phyloP scores from a whole-genome alignment of 2,797 vertebrate genomes.

The Brachyalestes nurse region DNA sequence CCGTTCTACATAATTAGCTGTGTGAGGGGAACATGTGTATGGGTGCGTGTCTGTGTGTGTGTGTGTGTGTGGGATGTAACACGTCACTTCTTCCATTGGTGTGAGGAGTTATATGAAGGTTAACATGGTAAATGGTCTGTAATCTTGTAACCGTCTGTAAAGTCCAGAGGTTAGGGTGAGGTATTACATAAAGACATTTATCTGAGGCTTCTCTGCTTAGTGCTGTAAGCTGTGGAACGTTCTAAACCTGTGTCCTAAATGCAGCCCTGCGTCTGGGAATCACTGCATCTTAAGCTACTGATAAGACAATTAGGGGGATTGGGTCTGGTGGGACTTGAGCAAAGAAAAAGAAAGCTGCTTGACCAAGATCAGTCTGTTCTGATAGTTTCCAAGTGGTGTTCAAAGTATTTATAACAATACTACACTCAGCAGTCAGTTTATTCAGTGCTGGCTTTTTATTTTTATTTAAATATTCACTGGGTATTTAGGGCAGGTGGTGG shows the following conservation, averaged over 20 bases:
- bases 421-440: too few species aligned
- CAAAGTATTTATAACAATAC: too few species aligned
- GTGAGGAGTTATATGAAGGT: conserved; percentile 17
- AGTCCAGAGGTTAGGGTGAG: background rate
- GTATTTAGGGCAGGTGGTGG: too few species aligned
- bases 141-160: background rate
- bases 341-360: background rate
- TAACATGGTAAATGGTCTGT: background rate
- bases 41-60: conserved; percentile 55
- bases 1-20: conserved; percentile 69
- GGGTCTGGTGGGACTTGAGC: background rate
- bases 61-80: conserved; percentile 46
- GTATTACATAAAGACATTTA: background rate
- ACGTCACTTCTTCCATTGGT: conserved; percentile 1
- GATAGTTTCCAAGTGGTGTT: too few species aligned
- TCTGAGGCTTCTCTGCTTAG: background rate
- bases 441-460: too few species aligned
- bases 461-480: too few species aligned
- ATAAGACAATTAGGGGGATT: background rate
- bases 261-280: background rate
- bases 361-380: background rate
- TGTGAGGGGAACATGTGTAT: conserved; percentile 32
- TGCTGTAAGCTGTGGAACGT: background rate
- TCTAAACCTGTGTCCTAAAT: background rate
- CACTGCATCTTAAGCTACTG: background rate